Conservation (phyloP, 2,797 vertebrate genomes). For the Protonibea diacanthus region DNA sequence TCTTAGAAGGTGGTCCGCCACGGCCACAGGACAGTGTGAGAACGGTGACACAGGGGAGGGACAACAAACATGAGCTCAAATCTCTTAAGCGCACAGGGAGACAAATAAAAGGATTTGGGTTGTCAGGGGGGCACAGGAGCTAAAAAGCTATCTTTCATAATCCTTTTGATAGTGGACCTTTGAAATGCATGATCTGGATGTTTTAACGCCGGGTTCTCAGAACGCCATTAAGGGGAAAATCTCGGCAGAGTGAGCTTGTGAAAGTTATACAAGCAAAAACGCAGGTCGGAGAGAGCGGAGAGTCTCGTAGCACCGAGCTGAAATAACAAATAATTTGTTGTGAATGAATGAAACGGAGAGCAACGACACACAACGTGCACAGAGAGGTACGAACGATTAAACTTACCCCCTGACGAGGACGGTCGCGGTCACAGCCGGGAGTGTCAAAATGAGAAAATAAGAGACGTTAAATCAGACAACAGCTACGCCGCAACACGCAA, state of each 20-base stretch:
- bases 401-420: slow-evolving; percentile 81
- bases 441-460: slow-evolving; percentile 20
- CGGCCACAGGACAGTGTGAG: slow-evolving; percentile 85
- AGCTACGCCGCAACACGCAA: neutral
- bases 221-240: slow-evolving; percentile 62
- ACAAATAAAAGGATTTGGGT: slow-evolving; percentile 89
- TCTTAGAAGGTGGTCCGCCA: slow-evolving; percentile 89
- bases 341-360: neutral
- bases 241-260: slow-evolving; percentile 54
- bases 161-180: slow-evolving; percentile 89
- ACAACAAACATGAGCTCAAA: slow-evolving; percentile 90
- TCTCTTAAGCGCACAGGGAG: slow-evolving; percentile 88
- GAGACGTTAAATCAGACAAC: slow-evolving; percentile 23
- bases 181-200: slow-evolving; percentile 87
- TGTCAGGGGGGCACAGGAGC: slow-evolving; percentile 83
- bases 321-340: slow-evolving; percentile 8
- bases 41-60: slow-evolving; percentile 85
- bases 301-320: neutral
- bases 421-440: slow-evolving; percentile 41
- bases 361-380: neutral
- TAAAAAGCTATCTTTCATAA: slow-evolving; percentile 91
- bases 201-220: slow-evolving; percentile 76
- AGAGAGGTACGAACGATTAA: neutral
- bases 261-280: slow-evolving; percentile 59
- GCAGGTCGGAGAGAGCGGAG: neutral